A percentile compares a stretch with the other conserved stretches of the same genome.
These are phyloP conservation scores for Corvus cornix DNA, from an alignment of 2,113 vertebrate genomes.

Conservation along the genomic window DNA sequence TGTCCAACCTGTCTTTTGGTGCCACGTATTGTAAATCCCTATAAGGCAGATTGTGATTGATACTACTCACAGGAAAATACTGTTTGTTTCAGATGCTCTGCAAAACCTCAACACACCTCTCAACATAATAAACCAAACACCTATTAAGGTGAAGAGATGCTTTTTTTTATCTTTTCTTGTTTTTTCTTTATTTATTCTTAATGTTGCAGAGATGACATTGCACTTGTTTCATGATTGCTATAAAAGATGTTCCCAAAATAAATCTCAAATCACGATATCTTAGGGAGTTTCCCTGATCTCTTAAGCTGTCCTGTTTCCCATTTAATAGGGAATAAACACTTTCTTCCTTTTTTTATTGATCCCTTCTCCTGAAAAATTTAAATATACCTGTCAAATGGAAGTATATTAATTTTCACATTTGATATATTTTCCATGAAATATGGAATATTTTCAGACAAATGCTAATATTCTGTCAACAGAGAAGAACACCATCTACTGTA, in stretches of 20 bases:
- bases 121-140: not conserved
- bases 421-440: not conserved
- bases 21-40: not conserved
- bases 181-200: not conserved
- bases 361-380: not conserved
- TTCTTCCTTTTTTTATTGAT: not conserved
- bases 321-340: not conserved
- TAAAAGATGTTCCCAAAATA: not conserved
- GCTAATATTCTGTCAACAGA: not conserved
- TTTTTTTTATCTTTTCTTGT: accelerated
- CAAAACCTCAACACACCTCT: not conserved
- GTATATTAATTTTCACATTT: not conserved
- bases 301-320: not conserved
- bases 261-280: not conserved
- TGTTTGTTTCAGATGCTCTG: not conserved
- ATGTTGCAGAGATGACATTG: not conserved
- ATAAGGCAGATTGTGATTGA: not conserved
- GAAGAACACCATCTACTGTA: not conserved
- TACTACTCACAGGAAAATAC: not conserved
- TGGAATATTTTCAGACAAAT: not conserved
- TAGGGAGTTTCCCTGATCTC: not conserved
- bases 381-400: not conserved
- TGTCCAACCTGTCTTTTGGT: not conserved
- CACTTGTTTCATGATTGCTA: not conserved
- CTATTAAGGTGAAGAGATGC: not conserved